phyloP scores from a whole-genome alignment of 2,888 invertebrate genomes.

The Bellardia pandia region DNA sequence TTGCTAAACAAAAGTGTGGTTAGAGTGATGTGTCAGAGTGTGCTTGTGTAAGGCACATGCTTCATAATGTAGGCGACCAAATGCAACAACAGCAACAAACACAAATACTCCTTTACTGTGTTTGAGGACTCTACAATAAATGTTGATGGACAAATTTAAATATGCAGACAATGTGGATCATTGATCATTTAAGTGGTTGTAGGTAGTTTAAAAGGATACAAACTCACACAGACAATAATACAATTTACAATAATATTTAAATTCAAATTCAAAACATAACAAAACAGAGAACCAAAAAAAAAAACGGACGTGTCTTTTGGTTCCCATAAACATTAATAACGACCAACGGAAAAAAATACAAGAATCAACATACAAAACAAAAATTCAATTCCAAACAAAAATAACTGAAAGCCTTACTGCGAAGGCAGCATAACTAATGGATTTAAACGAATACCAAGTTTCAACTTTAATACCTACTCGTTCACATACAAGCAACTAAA shows the following conservation, averaged over 20 bases:
- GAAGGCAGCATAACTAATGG: conserved; percentile 70
- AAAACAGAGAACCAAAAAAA: not conserved
- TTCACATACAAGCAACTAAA: conserved; percentile 40
- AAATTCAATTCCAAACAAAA: conserved; percentile 59
- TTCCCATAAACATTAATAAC: conserved; percentile 69
- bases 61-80: conserved; percentile 70
- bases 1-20: conserved; percentile 62
- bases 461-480: not conserved
- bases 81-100: conserved; percentile 30
- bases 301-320: conserved; percentile 68
- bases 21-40: conserved; percentile 36
- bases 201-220: conserved; percentile 61
- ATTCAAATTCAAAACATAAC: conserved; percentile 25
- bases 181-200: conserved; percentile 73
- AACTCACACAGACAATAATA: not conserved
- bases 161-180: conserved; percentile 74
- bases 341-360: conserved; percentile 19
- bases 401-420: conserved; percentile 33
- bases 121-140: conserved; percentile 62
- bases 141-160: conserved; percentile 73
- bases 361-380: conserved; percentile 37
- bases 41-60: conserved; percentile 61
- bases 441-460: conserved; percentile 29
- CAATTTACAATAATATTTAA: conserved; percentile 21
- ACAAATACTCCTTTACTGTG: not conserved